These are phyloP conservation scores for Acromyrmex echinatior DNA, from an alignment of 1,140 invertebrate genomes.

Conservation along the genomic window DNA sequence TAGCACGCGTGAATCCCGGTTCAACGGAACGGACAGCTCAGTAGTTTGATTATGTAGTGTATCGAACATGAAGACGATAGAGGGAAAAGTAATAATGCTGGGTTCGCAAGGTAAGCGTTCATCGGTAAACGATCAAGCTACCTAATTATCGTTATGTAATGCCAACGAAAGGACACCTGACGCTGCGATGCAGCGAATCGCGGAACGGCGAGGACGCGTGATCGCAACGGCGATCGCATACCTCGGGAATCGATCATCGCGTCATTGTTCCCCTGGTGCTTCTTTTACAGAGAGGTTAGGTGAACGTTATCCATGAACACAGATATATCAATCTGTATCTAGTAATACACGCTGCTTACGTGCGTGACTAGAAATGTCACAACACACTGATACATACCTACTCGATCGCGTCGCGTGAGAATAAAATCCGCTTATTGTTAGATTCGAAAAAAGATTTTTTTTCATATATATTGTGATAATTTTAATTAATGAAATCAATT, in stretches of 20 bases:
- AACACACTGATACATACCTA: neutral
- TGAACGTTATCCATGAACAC: neutral
- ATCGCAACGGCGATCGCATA: neutral
- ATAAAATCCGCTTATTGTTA: neutral
- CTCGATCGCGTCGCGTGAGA: neutral
- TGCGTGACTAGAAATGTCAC: neutral
- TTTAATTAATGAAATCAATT: neutral
- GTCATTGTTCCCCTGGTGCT: neutral
- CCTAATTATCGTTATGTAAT: constrained; percentile 26
- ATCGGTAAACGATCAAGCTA: neutral
- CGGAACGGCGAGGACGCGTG: neutral
- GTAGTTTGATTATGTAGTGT: constrained; percentile 44
- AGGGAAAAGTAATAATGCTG: constrained; percentile 94
- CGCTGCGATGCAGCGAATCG: too few relatives aligned
- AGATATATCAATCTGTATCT: neutral
- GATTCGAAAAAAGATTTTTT: neutral
- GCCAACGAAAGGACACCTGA: neutral
- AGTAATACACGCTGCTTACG: neutral
- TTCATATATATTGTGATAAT: too few relatives aligned
- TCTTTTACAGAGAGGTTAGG: constrained; percentile 30
- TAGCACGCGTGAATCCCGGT: neutral
- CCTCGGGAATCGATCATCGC: neutral
- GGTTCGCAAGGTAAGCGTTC: constrained; percentile 92
- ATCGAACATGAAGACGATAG: constrained; percentile 87
- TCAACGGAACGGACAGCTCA: neutral